Percentiles rank a stretch among this genome's conserved stretches.
Conservation (phyloP, 2,113 vertebrate species). For the Melospiza melodia region DNA sequence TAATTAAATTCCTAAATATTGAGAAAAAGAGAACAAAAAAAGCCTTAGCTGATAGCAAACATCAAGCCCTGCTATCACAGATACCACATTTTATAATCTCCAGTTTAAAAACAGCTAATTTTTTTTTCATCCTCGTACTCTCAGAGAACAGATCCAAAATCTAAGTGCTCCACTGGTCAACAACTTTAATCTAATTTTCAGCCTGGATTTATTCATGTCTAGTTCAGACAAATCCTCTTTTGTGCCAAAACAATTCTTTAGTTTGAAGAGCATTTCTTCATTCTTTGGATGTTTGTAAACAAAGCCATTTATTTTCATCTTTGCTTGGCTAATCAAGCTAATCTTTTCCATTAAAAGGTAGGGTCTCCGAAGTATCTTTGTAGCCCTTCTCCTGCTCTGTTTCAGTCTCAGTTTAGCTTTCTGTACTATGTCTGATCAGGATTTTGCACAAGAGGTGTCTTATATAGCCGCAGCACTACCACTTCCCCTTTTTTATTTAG, state of each 20-base stretch:
- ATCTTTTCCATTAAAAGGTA: not conserved
- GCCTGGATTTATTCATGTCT: not conserved
- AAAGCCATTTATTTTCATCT: not conserved
- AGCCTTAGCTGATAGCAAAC: not conserved
- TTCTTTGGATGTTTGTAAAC: not conserved
- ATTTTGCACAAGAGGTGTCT: not conserved
- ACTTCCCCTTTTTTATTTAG: not conserved
- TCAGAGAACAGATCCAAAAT: not conserved
- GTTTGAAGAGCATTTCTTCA: not conserved
- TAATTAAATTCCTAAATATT: not conserved
- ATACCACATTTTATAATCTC: not conserved
- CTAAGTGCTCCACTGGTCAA: not conserved
- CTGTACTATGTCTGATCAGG: not conserved
- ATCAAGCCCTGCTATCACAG: not conserved
- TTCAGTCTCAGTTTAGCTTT: not conserved
- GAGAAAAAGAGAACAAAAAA: not conserved
- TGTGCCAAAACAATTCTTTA: not conserved
- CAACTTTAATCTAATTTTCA: constrained; percentile 21
- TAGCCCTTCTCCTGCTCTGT: not conserved
- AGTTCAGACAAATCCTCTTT: not conserved
- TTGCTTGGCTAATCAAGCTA: not conserved
- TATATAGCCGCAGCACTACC: not conserved
- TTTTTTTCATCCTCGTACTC: not conserved
- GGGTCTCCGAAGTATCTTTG: not conserved
- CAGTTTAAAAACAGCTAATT: not conserved